Evolutionary conservation across 1,140 invertebrate species (phyloP), one percentile per base, ranked within the genome.

Genomic region (Drosophila burlai): DNA sequence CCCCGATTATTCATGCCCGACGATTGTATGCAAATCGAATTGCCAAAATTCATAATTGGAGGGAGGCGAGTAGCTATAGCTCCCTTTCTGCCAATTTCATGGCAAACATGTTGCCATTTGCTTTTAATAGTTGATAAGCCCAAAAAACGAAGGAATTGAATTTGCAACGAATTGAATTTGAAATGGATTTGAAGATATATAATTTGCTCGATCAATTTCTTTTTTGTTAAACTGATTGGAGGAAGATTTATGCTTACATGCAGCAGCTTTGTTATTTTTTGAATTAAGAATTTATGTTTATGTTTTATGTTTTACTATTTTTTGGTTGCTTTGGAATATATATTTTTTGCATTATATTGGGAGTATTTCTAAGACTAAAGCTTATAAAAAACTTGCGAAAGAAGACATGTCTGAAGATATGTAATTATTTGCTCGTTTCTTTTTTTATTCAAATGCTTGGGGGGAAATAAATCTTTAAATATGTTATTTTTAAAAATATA

Each of bases 71-170:
- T 31, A 36, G 54, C 46, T 26, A 16, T 0, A n/a, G 54, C 21
- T n/a, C 36, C 54, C 24, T 77, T 73, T 85, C 68, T 46, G 65
- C 65, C 73, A 84, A 87, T 87, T 87, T 81, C 81, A 87, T 81
- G 83, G 59, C 72, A 87, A 87, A 89, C 80, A 84, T 78, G 85
- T 57, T 82, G 72, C 76, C 83, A 73, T 89, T 87, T 87, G 80
- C 80, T 71, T 72, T 87, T 89, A 89, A 89, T 87, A 89, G 83
- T 75, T 84, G 83, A 89, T 89, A 89, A 87, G 83, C 84, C 61
- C 24, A 55, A 57, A 63, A 42, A 63, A 43, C 45, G 36, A 61
- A 76, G 64, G 50, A 71, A 59, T 68, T 49, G 45, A 69, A 61
- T 62, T 76, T 52, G 72, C 55, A 66, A 42, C 47, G 71, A 76